Evolutionary conservation across 2,113 vertebrate species (phyloP).

Genomic region (Sinocyclocheilus grahami): DNA sequence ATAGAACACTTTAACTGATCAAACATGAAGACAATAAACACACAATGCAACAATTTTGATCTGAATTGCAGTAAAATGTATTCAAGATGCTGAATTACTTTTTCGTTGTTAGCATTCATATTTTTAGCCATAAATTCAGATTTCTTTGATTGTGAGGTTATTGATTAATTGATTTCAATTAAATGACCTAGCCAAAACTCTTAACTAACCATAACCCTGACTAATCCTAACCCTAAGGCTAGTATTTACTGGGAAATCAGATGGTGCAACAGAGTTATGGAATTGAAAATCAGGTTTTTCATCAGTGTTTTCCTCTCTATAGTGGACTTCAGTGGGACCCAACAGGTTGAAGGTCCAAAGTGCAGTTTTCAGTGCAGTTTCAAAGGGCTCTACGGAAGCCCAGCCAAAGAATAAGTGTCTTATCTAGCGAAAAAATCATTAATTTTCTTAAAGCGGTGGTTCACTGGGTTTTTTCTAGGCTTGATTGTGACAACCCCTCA

Average conservation of each 20-base stretch:
- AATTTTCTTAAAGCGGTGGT: too few species aligned
- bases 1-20: too few species aligned
- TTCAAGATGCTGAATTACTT: slow-evolving; percentile 27
- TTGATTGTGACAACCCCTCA: too few species aligned
- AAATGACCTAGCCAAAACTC: not conserved
- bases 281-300: not conserved
- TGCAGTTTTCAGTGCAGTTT: too few species aligned
- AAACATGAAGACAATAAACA: too few species aligned
- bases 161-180: not conserved
- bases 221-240: not conserved
- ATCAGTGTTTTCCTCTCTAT: too few species aligned
- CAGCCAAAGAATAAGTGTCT: too few species aligned
- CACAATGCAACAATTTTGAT: not conserved
- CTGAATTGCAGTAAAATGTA: not conserved
- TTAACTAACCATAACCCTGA: not conserved
- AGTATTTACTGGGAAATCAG: not conserved
- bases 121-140: not conserved
- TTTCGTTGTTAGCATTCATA: not conserved
- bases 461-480: too few species aligned
- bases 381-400: too few species aligned
- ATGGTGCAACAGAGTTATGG: not conserved
- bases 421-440: too few species aligned
- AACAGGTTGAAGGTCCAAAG: not conserved
- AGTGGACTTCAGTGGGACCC: too few species aligned
- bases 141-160: not conserved